A percentile compares a stretch with the other conserved stretches of the same genome.
Conservation (phyloP, 2,888 invertebrate species). For the Notocelia uddmanniana region DNA sequence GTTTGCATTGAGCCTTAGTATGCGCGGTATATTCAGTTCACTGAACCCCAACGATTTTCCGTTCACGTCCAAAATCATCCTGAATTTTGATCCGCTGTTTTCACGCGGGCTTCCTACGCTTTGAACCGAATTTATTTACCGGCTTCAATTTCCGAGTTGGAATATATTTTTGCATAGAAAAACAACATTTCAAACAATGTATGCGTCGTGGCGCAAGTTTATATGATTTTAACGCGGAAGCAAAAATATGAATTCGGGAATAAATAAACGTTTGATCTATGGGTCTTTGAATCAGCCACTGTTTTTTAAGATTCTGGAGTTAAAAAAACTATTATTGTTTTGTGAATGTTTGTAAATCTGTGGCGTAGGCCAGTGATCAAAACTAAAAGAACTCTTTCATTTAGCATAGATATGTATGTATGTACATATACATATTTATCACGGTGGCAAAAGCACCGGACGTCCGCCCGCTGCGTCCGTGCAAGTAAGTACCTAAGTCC, state of each 20-base stretch:
- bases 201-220: constrained; percentile 27
- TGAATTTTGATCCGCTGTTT: constrained; percentile 30
- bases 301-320: no score
- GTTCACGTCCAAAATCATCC: constrained; percentile 1
- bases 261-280: constrained; percentile 14
- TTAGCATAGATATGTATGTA: no score
- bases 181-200: constrained; percentile 37
- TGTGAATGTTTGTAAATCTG: no score
- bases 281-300: neutral
- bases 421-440: no score
- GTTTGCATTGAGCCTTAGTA: neutral
- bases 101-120: constrained; percentile 27
- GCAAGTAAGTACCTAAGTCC: no score
- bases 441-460: no score
- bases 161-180: constrained; percentile 38
- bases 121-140: constrained; percentile 40
- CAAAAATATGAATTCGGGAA: constrained; percentile 10
- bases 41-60: neutral
- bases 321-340: no score
- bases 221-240: constrained; percentile 22
- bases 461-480: no score
- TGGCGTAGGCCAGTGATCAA: no score
- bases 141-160: constrained; percentile 37
- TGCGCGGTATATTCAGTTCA: neutral
- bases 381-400: no score